Percentiles rank a stretch among this genome's conserved stretches.
These are phyloP conservation scores for Ichneumon xanthorius DNA, from an alignment of 2,888 invertebrate genomes.

Conservation along the genomic window DNA sequence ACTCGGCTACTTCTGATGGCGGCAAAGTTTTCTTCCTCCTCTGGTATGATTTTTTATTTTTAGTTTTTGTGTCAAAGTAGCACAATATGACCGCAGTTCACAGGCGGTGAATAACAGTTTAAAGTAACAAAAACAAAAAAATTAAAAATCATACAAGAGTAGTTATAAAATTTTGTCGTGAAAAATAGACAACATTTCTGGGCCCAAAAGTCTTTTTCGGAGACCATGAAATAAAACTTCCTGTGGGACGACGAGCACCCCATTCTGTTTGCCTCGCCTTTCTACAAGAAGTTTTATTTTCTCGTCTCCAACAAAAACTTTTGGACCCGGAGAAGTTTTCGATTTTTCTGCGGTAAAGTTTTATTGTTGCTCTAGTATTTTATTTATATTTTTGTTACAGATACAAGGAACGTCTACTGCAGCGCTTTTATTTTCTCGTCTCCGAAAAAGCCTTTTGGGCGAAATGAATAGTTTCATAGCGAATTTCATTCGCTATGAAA, in stretches of 20 bases:
- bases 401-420: too few relatives aligned
- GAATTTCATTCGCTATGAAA: too few relatives aligned
- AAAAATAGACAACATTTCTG: constrained; percentile 24
- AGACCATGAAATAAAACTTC: background rate
- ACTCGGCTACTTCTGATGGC: constrained; percentile 32
- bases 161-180: background rate
- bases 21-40: too few relatives aligned
- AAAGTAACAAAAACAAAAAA: background rate
- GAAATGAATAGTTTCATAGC: too few relatives aligned
- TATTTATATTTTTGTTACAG: background rate
- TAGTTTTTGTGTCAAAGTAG: background rate
- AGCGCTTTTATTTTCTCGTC: constrained; percentile 13
- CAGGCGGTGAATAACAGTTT: too few relatives aligned
- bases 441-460: background rate
- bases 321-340: background rate
- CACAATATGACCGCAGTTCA: too few relatives aligned
- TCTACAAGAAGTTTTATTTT: background rate
- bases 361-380: background rate
- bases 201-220: too few relatives aligned
- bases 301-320: background rate
- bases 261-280: background rate
- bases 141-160: too few relatives aligned
- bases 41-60: background rate
- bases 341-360: constrained; percentile 30
- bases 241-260: background rate